Evolutionary conservation across 2,797 vertebrate genomes (phyloP).

Genomic region (Rhinoraja longicauda): DNA sequence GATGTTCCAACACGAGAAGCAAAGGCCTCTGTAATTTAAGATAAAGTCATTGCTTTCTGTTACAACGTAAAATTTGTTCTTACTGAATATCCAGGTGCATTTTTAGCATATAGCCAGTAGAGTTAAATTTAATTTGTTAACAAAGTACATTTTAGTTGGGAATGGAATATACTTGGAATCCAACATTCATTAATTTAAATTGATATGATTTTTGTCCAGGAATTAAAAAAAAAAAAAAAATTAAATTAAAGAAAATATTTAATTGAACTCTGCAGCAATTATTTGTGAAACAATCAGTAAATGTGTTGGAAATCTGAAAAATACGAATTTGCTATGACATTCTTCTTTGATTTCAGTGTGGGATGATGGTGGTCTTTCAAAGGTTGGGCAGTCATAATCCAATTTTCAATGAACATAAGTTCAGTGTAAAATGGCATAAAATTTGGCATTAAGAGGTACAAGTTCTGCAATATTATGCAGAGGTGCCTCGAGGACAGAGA

Average conservation of each 20-base stretch:
- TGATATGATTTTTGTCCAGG: background rate
- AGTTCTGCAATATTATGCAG: background rate
- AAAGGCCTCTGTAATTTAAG: conserved; percentile 25
- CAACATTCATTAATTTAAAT: background rate
- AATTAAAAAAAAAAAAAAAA: background rate
- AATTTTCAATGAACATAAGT: conserved; percentile 23
- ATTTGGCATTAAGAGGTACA: conserved; percentile 25
- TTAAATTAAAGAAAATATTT: background rate
- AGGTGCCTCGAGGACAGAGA: background rate
- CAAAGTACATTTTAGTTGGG: conserved; percentile 9
- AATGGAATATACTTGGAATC: background rate
- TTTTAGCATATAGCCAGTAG: background rate
- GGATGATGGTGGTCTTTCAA: conserved; percentile 25
- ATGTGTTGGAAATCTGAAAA: background rate
- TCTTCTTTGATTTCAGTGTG: background rate
- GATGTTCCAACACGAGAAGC: conserved; percentile 37
- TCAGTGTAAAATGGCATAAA: background rate
- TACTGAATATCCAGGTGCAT: background rate
- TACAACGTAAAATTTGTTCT: conserved; percentile 33
- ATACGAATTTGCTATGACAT: background rate
- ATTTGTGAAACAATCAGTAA: background rate
- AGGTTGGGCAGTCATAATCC: conserved; percentile 9
- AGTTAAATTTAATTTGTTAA: background rate
- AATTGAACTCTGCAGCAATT: background rate
- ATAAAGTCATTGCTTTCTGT: conserved; percentile 18